These are phyloP conservation scores for Eulimnadia texana DNA, from an alignment of 1,140 invertebrate species.

Conservation along the genomic window DNA sequence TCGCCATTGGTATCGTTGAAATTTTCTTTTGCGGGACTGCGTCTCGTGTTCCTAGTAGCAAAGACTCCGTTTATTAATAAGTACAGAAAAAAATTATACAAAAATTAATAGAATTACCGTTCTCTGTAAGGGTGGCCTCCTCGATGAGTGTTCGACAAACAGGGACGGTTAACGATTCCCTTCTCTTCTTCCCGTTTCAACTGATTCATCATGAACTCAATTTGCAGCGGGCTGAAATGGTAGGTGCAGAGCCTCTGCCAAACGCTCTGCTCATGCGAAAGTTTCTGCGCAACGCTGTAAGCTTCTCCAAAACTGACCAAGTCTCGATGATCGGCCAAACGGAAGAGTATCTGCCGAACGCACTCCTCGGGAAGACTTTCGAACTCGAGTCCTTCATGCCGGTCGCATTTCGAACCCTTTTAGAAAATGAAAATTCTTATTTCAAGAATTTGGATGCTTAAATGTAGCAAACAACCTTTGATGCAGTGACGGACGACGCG, in stretches of 20 bases:
- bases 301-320: constrained; percentile 56
- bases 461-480: too few species aligned
- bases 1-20: not conserved
- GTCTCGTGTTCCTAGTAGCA: not conserved
- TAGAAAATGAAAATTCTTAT: too few species aligned
- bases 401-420: not conserved
- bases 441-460: too few species aligned
- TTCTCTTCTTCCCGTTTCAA: constrained; percentile 21
- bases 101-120: not conserved
- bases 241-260: constrained; percentile 84
- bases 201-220: constrained; percentile 44
- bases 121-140: not conserved
- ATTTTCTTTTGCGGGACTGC: not conserved
- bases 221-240: constrained; percentile 79
- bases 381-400: constrained; percentile 37
- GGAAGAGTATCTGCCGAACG: constrained; percentile 72
- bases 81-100: too few species aligned
- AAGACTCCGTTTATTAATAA: not conserved
- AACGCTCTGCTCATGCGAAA: constrained; percentile 74
- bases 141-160: constrained; percentile 26
- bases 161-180: constrained; percentile 18
- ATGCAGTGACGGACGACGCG: constrained; percentile 51
- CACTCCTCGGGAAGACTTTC: constrained; percentile 86
- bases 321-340: constrained; percentile 82
- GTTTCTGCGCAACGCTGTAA: constrained; percentile 52